These are phyloP conservation scores for Reinhardtius hippoglossoides DNA, from an alignment of 2,113 vertebrate genomes.

Conservation along the genomic window DNA sequence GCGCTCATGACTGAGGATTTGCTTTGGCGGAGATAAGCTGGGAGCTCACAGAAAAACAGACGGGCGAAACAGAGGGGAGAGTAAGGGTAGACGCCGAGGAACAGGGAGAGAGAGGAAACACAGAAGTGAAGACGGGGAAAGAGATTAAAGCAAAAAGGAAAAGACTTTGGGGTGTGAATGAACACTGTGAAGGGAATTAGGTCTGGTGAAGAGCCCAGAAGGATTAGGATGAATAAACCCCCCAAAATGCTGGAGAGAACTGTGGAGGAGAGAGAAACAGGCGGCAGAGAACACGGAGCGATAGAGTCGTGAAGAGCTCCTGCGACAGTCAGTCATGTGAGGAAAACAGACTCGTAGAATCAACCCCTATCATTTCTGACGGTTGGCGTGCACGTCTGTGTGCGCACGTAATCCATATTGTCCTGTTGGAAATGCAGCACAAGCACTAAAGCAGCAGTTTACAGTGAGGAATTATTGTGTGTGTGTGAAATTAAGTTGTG, in stretches of 20 bases:
- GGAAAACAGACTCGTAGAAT: slow-evolving; percentile 2
- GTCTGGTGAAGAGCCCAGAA: slow-evolving; percentile 54
- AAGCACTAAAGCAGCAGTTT: not conserved
- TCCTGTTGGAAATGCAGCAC: not conserved
- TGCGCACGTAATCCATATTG: slow-evolving; percentile 1
- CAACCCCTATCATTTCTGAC: slow-evolving; percentile 3
- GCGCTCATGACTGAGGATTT: slow-evolving; percentile 84
- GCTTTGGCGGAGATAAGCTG: slow-evolving; percentile 76
- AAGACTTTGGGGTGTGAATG: slow-evolving; percentile 45
- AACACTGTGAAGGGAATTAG: slow-evolving; percentile 56
- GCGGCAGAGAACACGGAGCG: not conserved
- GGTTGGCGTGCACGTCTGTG: slow-evolving; percentile 1
- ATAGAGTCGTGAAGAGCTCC: slow-evolving; percentile 19
- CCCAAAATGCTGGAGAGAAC: slow-evolving; percentile 2
- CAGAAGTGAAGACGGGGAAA: slow-evolving; percentile 33
- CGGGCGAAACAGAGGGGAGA: slow-evolving; percentile 13
- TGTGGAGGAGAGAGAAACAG: slow-evolving; percentile 14
- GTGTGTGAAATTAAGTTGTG: not conserved
- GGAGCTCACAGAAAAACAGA: slow-evolving; percentile 34
- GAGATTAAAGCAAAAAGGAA: slow-evolving; percentile 44
- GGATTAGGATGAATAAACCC: slow-evolving; percentile 56
- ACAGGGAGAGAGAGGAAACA: slow-evolving; percentile 75
- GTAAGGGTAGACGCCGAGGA: slow-evolving; percentile 80
- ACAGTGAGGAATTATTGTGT: too few species aligned
- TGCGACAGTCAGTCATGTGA: slow-evolving; percentile 17